Evolutionary conservation across 2,797 vertebrate species (phyloP).

Genomic region (Harpagifer antarcticus): DNA sequence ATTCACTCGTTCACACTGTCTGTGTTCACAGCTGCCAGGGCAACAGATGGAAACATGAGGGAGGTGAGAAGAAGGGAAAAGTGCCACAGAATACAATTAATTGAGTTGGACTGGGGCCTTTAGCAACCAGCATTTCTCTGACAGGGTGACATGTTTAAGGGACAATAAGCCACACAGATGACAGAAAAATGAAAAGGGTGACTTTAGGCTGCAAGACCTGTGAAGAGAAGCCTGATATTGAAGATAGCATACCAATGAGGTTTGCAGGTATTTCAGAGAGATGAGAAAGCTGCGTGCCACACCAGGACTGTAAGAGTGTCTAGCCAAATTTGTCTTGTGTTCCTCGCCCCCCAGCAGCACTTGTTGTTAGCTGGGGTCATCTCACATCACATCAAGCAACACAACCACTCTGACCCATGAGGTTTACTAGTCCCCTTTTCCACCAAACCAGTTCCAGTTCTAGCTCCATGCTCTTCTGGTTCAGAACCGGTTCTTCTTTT

Average conservation of each 20-base stretch:
- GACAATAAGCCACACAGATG: conserved; percentile 85
- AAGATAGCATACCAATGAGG: conserved; percentile 69
- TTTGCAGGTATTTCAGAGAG: conserved; percentile 75
- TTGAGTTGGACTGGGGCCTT: conserved; percentile 85
- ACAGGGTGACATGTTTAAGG: conserved; percentile 96
- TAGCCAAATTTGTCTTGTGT: conserved; percentile 82
- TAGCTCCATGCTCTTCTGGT: no score
- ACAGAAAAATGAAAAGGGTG: conserved; percentile 73
- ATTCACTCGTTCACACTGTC: conserved; percentile 76
- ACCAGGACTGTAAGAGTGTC: conserved; percentile 73
- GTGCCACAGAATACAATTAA: conserved; percentile 86
- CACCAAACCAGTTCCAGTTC: no score
- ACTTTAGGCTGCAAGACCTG: conserved; percentile 82
- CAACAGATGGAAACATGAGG: conserved; percentile 87
- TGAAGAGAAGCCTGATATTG: conserved; percentile 73
- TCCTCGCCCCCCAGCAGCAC: conserved; percentile 78
- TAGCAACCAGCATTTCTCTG: conserved; percentile 87
- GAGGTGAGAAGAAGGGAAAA: conserved; percentile 82
- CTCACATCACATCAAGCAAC: conserved; percentile 65
- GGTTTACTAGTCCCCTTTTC: no score
- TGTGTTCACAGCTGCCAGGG: conserved; percentile 84
- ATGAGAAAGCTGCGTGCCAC: conserved; percentile 77
- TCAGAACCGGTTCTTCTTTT: no score
- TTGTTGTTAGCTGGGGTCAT: conserved; percentile 73
- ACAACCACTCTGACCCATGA: conserved; percentile 64